Conservation (phyloP, 2,113 vertebrate genomes). For the Prunella himalayana region DNA sequence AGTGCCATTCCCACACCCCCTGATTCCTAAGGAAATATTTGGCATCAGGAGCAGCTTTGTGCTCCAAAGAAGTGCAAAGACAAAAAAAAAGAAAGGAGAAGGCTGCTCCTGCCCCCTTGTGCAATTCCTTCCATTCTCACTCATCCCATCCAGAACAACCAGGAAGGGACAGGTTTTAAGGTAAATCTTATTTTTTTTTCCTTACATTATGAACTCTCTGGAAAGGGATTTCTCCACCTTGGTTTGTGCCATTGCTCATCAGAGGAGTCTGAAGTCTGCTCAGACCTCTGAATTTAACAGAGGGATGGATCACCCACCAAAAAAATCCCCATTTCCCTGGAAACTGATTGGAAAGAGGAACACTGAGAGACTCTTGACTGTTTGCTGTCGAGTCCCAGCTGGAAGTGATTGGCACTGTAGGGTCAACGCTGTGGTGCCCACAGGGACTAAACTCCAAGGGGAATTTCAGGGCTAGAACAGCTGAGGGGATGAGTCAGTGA, state of each 20-base stretch:
- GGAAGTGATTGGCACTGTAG: not conserved
- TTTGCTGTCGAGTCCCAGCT: not conserved
- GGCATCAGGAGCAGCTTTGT: not conserved
- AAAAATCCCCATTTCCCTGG: not conserved
- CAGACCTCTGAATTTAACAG: not conserved
- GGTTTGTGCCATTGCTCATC: not conserved
- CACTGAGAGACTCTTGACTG: not conserved
- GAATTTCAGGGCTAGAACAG: not conserved
- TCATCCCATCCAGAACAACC: not conserved
- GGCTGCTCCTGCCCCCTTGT: not conserved
- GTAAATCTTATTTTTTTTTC: not conserved
- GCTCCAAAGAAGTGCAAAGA: slow-evolving; percentile 44
- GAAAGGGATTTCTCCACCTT: not conserved
- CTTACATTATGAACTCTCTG: not conserved
- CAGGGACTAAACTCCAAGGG: not conserved
- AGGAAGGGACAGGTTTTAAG: not conserved
- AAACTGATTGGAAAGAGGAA: not conserved
- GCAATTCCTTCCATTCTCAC: not conserved
- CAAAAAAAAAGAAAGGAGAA: not conserved
- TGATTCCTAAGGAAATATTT: not conserved
- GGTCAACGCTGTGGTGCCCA: not conserved
- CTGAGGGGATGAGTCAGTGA: accelerated
- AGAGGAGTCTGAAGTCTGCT: not conserved
- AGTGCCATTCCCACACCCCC: not conserved
- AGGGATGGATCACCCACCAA: not conserved